These are phyloP conservation scores for Danio jaintianensis DNA, from an alignment of 2,797 vertebrate species.

Conservation along the genomic window DNA sequence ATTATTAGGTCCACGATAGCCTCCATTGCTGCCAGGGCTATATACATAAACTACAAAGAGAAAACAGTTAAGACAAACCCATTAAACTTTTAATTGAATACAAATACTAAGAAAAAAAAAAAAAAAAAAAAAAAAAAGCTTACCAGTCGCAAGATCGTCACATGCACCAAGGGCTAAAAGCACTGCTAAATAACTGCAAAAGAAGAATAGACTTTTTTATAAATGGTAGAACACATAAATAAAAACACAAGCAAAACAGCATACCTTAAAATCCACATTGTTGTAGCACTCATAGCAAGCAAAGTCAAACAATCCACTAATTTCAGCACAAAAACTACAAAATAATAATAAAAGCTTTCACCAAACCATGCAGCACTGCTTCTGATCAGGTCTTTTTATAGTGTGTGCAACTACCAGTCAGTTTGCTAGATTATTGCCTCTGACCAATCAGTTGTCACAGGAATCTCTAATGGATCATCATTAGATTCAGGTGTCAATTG, in stretches of 20 bases:
- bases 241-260: neutral
- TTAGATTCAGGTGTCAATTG: slow-evolving; percentile 1
- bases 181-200: slow-evolving; percentile 10
- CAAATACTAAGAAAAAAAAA: too few relatives aligned
- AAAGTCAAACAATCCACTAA: neutral
- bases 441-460: slow-evolving; percentile 1
- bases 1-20: neutral
- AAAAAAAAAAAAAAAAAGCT: neutral
- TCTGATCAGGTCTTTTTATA: neutral
- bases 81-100: neutral
- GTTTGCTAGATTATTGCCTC: neutral
- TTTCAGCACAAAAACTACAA: neutral
- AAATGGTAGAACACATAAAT: neutral
- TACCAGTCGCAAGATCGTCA: neutral
- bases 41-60: neutral
- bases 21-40: neutral
- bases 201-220: neutral
- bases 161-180: neutral
- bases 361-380: rapidly evolving
- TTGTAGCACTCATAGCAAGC: neutral
- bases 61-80: neutral
- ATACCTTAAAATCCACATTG: neutral
- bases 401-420: neutral
- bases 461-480: neutral
- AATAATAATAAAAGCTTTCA: neutral